Evolutionary conservation across 2,113 vertebrate species (phyloP), one percentile per base, ranked within the genome.

Genomic region (Nanger granti): DNA sequence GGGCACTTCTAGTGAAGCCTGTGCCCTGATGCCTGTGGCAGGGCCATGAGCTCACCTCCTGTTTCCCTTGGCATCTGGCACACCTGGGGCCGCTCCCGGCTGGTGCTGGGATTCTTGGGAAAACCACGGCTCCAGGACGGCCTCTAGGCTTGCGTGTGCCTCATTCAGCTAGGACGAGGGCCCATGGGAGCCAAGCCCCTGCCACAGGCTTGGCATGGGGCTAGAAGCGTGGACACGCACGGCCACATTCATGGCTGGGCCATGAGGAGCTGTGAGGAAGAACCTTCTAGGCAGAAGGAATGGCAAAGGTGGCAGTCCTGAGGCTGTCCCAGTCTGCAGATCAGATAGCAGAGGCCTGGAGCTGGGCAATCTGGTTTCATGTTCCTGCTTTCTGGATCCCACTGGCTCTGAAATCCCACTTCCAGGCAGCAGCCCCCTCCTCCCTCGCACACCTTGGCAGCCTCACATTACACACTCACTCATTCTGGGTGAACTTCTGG

Each of bases 11-110:
- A 49, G 55, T n/a, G 93, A 79, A 41, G 31, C 73, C 37, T 8
- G 4, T 10, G 18, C 31, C 60, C 76, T 29, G 13, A 29, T 87
- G 87, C 93, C 73, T 85, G 31, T 2, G 17, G 62, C 22, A 0
- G 26, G 49, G 55, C 97, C 69, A 11, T 97, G 97, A 95, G 93
- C 94, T 97, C 97, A 96, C 96, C 97, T 97, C 97, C 98, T 98
- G 97, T 98, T 98, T 98, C 73, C 90, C 92, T 98, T 98, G 98
- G 98, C 96, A 0, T 44, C 34, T 2, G 0, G 22, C 49, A n/a
- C 60, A 95, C 79, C 79, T 94, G 79, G 84, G 96, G 93, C 92
- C 9, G 0, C 37, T 87, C 94, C 29, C 0, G 1, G 93, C 84
- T 55, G 47, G 47, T 5, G 2, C 83, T 87, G 83, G 84, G 93